Base-by-base conservation (phyloP, 2,113 vertebrate genomes). In the Hemichromis elongatus region DNA sequence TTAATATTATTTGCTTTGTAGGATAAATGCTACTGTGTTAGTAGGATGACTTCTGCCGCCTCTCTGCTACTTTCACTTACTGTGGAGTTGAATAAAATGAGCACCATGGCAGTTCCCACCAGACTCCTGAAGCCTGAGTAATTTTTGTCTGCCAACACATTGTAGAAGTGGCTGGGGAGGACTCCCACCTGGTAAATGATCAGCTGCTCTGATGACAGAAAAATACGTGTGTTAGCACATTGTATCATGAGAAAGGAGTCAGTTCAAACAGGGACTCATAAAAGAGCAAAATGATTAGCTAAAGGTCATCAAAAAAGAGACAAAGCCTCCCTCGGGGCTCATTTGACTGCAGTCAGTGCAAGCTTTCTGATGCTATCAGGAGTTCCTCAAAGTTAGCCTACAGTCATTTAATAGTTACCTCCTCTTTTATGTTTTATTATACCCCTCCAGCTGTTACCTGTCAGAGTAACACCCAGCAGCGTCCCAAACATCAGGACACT, bases 121-220 rank as follows among this genome's bases (percentile, higher is more conserved):
- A 99, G 61, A 0, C 85, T 89, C 87, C 89, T 96, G 93, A 99
- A 99, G 21, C 93, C 94, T 1, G 90, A 79, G 87, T 96, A 94
- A 84, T 98, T 97, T 93, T 97, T 97, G 90, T 89, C 97, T 53
- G 97, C 97, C 30, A 99, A 94, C 53, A 98, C 97, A 7, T 95
- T 95, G 40, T 98, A 99, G 96, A 98, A 99, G 83, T 96, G 97
- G 90, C 99, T 99, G 63, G 99, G 99, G 78, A 99, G 96, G 86
- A 99, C 50, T 4, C 99, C 99, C 87, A 99, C 97, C 88, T 97
- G 98, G 95, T 98, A 99, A 94, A 99, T 96, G 70, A 99, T 94
- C 94, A 99, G 92, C 94, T 99, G 98, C 89, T 98, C 98, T 99
- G 94, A 28, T 77, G 50, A 19, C 53, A 55, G 55, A 73, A 55